Evolutionary conservation across 2,888 invertebrate genomes (phyloP).

Genomic region (Mythimna vitellina): DNA sequence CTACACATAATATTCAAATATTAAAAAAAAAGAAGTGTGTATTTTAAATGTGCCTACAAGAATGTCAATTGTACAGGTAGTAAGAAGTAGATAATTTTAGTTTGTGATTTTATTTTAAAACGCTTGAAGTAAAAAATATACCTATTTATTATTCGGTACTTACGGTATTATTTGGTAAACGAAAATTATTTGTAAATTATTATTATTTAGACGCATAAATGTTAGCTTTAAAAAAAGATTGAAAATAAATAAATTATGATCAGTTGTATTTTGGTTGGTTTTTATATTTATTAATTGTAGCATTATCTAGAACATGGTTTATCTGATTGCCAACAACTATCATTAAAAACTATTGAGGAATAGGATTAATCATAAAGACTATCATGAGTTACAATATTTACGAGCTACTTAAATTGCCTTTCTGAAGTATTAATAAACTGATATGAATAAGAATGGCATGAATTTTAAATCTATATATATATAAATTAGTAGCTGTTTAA

Average conservation of each 20-base stretch:
- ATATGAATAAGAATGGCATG: no score
- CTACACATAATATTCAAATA: not conserved
- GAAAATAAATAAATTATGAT: constrained; percentile 18
- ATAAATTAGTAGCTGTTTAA: no score
- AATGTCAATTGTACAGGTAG: not conserved
- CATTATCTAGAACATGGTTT: no score
- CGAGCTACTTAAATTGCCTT: no score
- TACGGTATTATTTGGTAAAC: constrained; percentile 8
- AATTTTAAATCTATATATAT: no score
- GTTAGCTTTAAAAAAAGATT: constrained; percentile 46
- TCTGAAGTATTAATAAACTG: no score
- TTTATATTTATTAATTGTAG: no score
- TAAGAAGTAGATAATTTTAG: not conserved
- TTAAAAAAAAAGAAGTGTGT: not conserved
- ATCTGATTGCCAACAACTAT: no score
- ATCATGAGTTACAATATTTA: not conserved
- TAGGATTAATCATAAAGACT: not conserved
- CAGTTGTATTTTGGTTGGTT: constrained; percentile 8
- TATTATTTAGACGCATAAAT: constrained; percentile 16
- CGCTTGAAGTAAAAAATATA: constrained; percentile 5
- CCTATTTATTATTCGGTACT: constrained; percentile 41
- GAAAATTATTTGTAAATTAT: constrained; percentile 40
- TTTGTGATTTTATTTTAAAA: constrained; percentile 2
- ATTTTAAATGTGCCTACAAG: not conserved
- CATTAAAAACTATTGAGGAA: not conserved